These are phyloP conservation scores for Cochlearius cochlearius DNA, from an alignment of 2,113 vertebrate genomes.

Conservation along the genomic window DNA sequence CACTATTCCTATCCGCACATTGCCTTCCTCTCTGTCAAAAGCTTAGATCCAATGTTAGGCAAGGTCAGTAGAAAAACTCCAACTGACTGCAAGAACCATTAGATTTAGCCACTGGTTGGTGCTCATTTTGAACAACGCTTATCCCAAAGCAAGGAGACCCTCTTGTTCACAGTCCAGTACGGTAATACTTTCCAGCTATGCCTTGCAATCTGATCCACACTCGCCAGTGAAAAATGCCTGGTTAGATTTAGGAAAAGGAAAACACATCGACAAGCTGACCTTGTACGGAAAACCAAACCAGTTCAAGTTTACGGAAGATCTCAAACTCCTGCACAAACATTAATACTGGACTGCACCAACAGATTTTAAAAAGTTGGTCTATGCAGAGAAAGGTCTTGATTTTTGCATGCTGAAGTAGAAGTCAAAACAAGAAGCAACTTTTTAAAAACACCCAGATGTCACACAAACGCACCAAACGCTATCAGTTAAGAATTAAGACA, in stretches of 20 bases:
- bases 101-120: neutral
- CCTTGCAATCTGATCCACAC: neutral
- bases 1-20: neutral
- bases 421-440: neutral
- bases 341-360: neutral
- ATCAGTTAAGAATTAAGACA: conserved; percentile 17
- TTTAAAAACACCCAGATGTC: neutral
- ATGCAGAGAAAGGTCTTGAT: neutral
- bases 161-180: neutral
- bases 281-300: neutral
- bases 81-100: neutral
- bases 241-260: neutral
- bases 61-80: neutral
- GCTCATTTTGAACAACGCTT: neutral
- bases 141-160: neutral
- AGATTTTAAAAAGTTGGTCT: neutral
- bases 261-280: neutral
- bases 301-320: neutral
- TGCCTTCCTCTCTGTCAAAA: neutral
- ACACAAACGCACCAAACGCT: conserved; percentile 25
- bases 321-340: neutral
- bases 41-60: neutral
- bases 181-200: neutral
- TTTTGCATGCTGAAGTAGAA: conserved; percentile 26
- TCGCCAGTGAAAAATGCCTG: neutral